Conservation (phyloP, 2,113 vertebrate species). For the Cottus gobio region DNA sequence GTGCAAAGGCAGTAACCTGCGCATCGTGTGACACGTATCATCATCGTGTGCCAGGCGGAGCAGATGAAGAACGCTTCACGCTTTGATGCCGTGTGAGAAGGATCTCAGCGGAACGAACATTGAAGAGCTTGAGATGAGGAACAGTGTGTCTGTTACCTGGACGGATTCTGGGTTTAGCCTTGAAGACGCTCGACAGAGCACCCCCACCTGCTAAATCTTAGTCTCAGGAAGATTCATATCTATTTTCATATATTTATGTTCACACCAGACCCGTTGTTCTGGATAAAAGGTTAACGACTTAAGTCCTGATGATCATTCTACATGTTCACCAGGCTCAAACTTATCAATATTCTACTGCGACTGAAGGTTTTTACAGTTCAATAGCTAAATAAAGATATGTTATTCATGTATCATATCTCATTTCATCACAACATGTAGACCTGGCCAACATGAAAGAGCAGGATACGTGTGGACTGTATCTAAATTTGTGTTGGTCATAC, state of each 20-base stretch:
- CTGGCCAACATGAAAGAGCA: not conserved
- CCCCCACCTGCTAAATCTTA: too few species aligned
- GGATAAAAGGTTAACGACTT: not conserved
- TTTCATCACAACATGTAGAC: not conserved
- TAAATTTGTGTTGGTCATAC: not conserved
- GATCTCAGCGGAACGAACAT: too few species aligned
- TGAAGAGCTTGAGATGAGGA: too few species aligned
- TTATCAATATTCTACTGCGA: not conserved
- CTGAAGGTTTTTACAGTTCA: not conserved
- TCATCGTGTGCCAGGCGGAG: too few species aligned
- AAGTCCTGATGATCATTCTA: not conserved
- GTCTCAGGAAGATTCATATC: too few species aligned
- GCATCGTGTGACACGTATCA: not conserved
- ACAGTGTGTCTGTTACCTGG: too few species aligned
- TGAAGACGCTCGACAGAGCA: too few species aligned
- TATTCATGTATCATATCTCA: not conserved
- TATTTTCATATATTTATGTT: too few species aligned
- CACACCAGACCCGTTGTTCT: too few species aligned
- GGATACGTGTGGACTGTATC: not conserved
- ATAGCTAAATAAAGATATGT: not conserved
- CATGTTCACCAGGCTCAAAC: not conserved
- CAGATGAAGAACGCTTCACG: too few species aligned
- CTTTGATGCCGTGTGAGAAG: too few species aligned
- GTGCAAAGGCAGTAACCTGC: not conserved
- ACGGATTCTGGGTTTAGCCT: too few species aligned